These are phyloP conservation scores for Podarcis raffonei DNA, from an alignment of 2,113 vertebrate genomes.

Conservation along the genomic window DNA sequence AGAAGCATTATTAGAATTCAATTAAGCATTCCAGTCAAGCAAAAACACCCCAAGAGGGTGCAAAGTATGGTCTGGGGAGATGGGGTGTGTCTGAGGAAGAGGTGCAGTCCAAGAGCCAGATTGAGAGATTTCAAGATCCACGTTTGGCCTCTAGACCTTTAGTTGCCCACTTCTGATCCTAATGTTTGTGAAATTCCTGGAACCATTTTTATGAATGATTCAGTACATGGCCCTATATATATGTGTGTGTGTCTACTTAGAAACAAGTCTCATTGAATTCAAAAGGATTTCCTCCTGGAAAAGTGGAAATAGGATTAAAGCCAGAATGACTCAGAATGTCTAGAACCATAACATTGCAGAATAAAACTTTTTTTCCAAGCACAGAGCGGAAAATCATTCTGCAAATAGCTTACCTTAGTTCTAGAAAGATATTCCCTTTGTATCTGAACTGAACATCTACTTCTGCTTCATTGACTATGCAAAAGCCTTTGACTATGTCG, in stretches of 20 bases:
- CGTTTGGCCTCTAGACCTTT: no score
- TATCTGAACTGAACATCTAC: neutral
- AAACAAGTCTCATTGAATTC: neutral
- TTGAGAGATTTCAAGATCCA: no score
- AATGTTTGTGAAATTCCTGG: neutral
- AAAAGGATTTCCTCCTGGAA: neutral
- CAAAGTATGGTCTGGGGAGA: no score
- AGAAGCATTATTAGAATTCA: no score
- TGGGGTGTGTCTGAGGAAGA: no score
- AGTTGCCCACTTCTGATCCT: no score
- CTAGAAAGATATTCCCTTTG: neutral
- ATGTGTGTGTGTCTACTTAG: neutral
- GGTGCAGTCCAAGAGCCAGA: no score
- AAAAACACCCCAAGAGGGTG: no score
- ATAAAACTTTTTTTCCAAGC: neutral
- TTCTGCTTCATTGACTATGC: no score
- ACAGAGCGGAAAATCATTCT: neutral
- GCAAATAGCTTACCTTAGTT: neutral
- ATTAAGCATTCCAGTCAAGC: no score
- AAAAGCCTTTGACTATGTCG: no score
- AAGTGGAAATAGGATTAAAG: neutral
- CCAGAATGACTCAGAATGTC: neutral
- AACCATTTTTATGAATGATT: neutral
- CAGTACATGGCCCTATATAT: neutral
- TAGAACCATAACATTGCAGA: neutral